Conservation (phyloP, 2,113 vertebrate species). For the Gymnocephalus cernua region DNA sequence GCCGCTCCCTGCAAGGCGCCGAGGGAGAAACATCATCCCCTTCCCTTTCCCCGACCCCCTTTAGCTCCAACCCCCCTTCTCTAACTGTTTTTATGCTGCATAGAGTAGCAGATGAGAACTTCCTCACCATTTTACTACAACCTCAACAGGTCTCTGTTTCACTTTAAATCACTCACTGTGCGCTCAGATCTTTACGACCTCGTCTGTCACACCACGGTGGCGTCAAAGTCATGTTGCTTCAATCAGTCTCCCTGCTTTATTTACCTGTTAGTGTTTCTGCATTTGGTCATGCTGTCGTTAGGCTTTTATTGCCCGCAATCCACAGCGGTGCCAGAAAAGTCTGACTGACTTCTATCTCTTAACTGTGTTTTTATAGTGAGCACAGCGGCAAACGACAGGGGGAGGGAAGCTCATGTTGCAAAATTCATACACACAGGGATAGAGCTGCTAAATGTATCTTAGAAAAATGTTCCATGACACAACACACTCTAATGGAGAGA, state of each 20-base stretch:
- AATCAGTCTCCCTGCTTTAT: slow-evolving; percentile 60
- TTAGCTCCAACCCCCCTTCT: slow-evolving; percentile 44
- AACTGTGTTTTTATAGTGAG: slow-evolving; percentile 37
- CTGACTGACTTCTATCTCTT: slow-evolving; percentile 49
- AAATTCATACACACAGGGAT: slow-evolving; percentile 24
- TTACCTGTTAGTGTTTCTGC: slow-evolving; percentile 68
- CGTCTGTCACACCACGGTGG: slow-evolving; percentile 62
- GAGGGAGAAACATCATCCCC: slow-evolving; percentile 68
- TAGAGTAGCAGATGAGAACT: slow-evolving; percentile 59
- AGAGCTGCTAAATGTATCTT: slow-evolving; percentile 19
- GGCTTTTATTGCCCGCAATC: slow-evolving; percentile 74
- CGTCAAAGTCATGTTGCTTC: slow-evolving; percentile 74
- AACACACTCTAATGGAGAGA: neutral
- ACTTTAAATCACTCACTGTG: slow-evolving; percentile 44
- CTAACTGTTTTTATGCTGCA: slow-evolving; percentile 31
- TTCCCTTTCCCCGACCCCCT: slow-evolving; percentile 51
- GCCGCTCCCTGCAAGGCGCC: slow-evolving; percentile 63
- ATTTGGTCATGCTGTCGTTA: slow-evolving; percentile 59
- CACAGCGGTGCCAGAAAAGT: slow-evolving; percentile 57
- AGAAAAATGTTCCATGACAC: slow-evolving; percentile 60
- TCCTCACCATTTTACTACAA: slow-evolving; percentile 58
- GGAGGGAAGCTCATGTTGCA: slow-evolving; percentile 25
- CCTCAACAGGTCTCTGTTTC: slow-evolving; percentile 54
- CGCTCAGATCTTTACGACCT: slow-evolving; percentile 75
- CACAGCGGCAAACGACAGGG: slow-evolving; percentile 31